Evolutionary conservation across 2,888 invertebrate genomes (phyloP).

Genomic region (Oscheius sp.): DNA sequence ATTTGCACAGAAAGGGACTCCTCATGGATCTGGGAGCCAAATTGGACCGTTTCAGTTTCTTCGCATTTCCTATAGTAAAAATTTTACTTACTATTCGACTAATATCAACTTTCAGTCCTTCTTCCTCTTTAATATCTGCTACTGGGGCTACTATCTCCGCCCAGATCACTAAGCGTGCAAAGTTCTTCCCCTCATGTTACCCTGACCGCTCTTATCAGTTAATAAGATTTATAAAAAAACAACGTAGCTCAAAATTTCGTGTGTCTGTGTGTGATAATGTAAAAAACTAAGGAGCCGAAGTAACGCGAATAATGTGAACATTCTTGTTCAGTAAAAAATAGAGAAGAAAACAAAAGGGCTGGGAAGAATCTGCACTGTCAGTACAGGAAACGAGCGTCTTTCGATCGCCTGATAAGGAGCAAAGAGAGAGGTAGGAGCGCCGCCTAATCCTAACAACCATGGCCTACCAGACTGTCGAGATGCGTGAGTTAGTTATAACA

Average conservation of each 20-base stretch:
- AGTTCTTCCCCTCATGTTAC: constrained; percentile 6
- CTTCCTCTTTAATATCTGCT: constrained; percentile 65
- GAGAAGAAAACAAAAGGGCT: no score
- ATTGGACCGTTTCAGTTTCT: constrained; percentile 62
- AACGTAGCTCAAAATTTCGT: no score
- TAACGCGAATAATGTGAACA: no score
- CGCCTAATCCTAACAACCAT: constrained; percentile 30
- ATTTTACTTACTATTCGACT: not conserved
- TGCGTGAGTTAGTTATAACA: constrained; percentile 13
- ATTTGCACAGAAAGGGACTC: constrained; percentile 45
- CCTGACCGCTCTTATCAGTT: constrained; percentile 4
- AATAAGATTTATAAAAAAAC: not conserved
- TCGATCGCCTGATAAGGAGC: constrained; percentile 30
- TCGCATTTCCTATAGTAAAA: constrained; percentile 62
- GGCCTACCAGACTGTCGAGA: constrained; percentile 25
- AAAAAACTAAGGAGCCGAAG: no score
- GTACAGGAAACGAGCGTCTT: constrained; percentile 27
- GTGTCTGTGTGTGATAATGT: no score
- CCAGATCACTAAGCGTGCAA: not conserved
- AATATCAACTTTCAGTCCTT: constrained; percentile 53
- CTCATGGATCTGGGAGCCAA: constrained; percentile 53
- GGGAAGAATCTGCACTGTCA: constrained; percentile 10
- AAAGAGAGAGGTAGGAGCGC: not conserved
- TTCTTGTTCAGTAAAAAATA: no score
- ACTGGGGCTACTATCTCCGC: constrained; percentile 63